Percentiles rank a stretch among this genome's conserved stretches.
phyloP scores from a whole-genome alignment of 2,113 vertebrate genomes.

The Ictalurus punctatus region DNA sequence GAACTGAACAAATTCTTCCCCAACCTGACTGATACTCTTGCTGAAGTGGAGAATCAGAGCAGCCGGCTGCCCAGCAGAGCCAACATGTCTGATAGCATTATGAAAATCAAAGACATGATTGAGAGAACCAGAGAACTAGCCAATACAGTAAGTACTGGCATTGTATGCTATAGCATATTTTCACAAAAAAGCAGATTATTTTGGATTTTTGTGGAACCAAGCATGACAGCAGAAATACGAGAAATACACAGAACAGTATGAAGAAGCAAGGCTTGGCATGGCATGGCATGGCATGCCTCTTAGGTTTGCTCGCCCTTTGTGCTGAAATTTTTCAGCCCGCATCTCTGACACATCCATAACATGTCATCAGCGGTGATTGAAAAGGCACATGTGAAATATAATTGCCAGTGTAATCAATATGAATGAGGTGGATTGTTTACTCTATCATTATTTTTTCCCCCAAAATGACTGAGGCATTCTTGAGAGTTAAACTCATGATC shows the following conservation, averaged over 20 bases:
- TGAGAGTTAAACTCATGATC: background rate
- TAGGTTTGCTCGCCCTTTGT: background rate
- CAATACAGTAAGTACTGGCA: slow-evolving; percentile 73
- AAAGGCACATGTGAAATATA: background rate
- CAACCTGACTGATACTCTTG: slow-evolving; percentile 66
- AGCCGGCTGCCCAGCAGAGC: slow-evolving; percentile 64
- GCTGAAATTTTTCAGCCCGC: background rate
- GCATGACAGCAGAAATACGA: background rate
- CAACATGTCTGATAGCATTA: slow-evolving; percentile 82
- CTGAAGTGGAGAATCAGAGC: slow-evolving; percentile 77
- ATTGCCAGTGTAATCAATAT: background rate
- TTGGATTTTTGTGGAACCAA: background rate
- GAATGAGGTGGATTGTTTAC: background rate
- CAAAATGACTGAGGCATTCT: background rate
- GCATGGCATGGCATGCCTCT: background rate
- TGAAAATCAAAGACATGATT: slow-evolving; percentile 82
- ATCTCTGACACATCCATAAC: background rate
- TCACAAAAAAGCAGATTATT: background rate
- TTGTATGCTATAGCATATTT: background rate
- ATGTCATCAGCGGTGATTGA: background rate
- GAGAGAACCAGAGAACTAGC: slow-evolving; percentile 81
- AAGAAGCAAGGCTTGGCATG: background rate
- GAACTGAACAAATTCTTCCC: slow-evolving; percentile 75
- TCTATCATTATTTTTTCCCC: background rate
- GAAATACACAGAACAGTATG: background rate